Base-by-base conservation (phyloP, 2,113 vertebrate species). In the Speoplatyrhinus poulsoni region DNA sequence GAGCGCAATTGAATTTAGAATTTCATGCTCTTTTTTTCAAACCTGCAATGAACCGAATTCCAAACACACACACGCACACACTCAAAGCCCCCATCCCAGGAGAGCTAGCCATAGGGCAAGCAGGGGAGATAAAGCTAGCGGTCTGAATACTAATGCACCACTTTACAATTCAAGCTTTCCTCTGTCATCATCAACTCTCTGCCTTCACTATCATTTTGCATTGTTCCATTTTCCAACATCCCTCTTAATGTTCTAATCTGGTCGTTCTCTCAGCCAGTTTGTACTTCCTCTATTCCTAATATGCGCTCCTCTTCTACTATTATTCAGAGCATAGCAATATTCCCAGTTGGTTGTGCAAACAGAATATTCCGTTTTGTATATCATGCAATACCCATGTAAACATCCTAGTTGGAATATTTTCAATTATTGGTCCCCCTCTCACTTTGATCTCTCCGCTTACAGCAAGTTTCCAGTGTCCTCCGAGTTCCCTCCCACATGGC, bases 61-160 rank as follows among this genome's bases (percentile, higher is more conserved):
- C 36, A 46, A 53, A 56, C 46, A 67, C 64, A 16, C 47, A 70
- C 62, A 33, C 62, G 52, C 62, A 64, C 48, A 64, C 62, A 36
- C 49, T 54, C 63, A 54, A 26, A 62, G 60, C 61, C 56, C 54
- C 26, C 67, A 69, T 69, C 15, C 62, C 76, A 65, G 82, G 73
- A 72, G 78, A 74, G 69, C 72, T 46, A 81, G 76, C 72, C 48
- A 58, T 81, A 77, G 87, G 84, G 85, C 77, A 80, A 81, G 74
- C 77, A 59, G 82, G 81, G 85, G 79, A 73, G 79, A 66, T 7
- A 59, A 73, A 46, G 62, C 48, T 46, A 76, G 84, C 77, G 10
- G 69, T 79, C 73, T 94, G 94, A 94, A 95, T 97, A 94, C 94
- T 96, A 96, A 98, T 98, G 82, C 88, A 82, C 93, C 87, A 83